These are phyloP conservation scores for Periparus ater DNA, from an alignment of 2,797 vertebrate genomes.

Conservation along the genomic window DNA sequence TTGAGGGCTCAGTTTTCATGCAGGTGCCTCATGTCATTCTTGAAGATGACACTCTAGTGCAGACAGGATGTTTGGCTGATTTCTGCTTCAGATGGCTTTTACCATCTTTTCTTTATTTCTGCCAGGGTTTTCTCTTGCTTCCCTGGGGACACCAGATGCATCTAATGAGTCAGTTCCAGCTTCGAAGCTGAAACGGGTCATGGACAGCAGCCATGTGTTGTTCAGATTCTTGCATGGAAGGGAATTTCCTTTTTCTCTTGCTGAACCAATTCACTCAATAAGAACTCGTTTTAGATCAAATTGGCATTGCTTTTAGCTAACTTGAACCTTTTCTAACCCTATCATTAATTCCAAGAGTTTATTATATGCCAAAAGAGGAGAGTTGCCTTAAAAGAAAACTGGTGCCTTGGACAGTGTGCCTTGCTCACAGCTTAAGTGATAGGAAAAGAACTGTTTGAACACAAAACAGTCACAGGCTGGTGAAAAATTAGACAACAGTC, in stretches of 20 bases:
- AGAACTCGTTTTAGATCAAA: background rate
- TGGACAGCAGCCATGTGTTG: conserved; percentile 23
- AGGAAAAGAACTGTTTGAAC: background rate
- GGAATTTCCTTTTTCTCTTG: conserved; percentile 5
- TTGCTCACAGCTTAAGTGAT: background rate
- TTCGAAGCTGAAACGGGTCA: conserved; percentile 12
- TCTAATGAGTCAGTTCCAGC: conserved; percentile 18
- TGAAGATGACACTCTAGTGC: background rate
- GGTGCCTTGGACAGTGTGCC: background rate
- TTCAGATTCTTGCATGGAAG: background rate
- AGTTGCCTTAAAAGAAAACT: background rate
- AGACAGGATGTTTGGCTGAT: background rate
- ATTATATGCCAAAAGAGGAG: background rate
- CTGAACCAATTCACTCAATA: background rate
- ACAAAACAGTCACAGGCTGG: background rate
- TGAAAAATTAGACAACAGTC: conserved; percentile 14
- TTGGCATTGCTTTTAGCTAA: background rate
- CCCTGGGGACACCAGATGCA: conserved; percentile 12
- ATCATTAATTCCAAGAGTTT: background rate
- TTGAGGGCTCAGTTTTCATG: background rate
- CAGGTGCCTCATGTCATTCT: background rate
- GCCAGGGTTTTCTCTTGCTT: conserved; percentile 9
- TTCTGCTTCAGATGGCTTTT: conserved; percentile 44
- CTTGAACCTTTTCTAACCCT: background rate
- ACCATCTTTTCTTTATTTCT: conserved; percentile 30